Base-by-base conservation (phyloP, 2,888 invertebrate species). In the Hylaea fasciaria region DNA sequence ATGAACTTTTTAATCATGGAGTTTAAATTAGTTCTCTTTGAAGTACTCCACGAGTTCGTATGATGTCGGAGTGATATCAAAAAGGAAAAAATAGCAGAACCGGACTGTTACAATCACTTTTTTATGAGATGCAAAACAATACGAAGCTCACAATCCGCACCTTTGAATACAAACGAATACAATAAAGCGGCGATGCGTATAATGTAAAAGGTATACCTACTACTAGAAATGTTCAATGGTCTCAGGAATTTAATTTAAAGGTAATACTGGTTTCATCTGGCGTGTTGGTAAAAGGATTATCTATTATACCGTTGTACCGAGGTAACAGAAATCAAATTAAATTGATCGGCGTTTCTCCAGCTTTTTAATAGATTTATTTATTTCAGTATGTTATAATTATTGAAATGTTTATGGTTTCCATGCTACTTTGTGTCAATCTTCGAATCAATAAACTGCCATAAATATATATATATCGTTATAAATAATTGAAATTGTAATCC, bases 1-100 rank as follows among this genome's bases (percentile, higher is more conserved):
- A 79, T 74, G 78, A 77, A 75, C 76, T 75, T 77, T 86, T 85
- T 83, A 84, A 85, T 85, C 80, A 79, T 70, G 73, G 74, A 80
- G 74, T 78, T 83, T 80, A 79, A 86, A 85, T 82, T 80, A 78
- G 77, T 80, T 81, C 78, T 68, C 79, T 84, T 82, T 84, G 82
- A 80, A 71, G 66, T 65, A 70, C 62, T 66, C 69, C 57, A 62
- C 67, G 72, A 73, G 67, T 64, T 58, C 62, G 55, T 57, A 69
- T 63, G 32, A 32, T 32, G 32, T 43, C 66, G 64, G 55, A 57
- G 68, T 63, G 32, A 32, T 32, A 9, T 43, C 66, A 64, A 65
- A 66, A 77, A 77, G 62, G 70, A 70, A 70, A 68, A 71, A 68
- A 57, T 64, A 4, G 7, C 14, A 37, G 12, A 70, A 62, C 57